These are phyloP conservation scores for Scleropages formosus DNA, from an alignment of 2,797 vertebrate species.

Conservation along the genomic window DNA sequence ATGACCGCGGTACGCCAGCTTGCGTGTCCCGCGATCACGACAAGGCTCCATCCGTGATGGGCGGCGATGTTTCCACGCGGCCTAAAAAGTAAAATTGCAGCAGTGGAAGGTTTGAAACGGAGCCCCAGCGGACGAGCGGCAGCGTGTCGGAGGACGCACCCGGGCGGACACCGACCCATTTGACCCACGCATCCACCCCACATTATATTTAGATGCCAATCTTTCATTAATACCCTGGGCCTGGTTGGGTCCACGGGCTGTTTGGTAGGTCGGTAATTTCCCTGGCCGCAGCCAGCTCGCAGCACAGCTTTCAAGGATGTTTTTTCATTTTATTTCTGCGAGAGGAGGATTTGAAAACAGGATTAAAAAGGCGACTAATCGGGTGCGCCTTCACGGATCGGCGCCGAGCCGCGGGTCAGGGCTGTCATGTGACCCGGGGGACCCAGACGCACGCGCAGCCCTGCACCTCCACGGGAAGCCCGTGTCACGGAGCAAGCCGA, in stretches of 20 bases:
- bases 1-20: neutral
- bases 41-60: neutral
- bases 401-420: too few species aligned
- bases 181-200: neutral
- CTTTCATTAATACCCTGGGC: too few species aligned
- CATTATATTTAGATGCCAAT: neutral
- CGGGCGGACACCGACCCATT: neutral
- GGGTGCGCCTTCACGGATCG: too few species aligned
- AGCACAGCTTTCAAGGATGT: neutral
- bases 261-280: neutral
- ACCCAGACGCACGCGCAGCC: too few species aligned
- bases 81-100: too few species aligned
- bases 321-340: neutral
- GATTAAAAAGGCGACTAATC: neutral
- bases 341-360: conserved; percentile 1
- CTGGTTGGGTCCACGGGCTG: neutral
- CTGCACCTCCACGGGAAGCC: too few species aligned
- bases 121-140: too few species aligned
- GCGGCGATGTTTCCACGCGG: neutral
- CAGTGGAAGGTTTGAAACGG: too few species aligned
- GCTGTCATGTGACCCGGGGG: too few species aligned
- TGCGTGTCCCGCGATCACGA: neutral
- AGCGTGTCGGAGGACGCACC: too few species aligned
- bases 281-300: neutral
- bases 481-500: neutral